Evolutionary conservation across 2,113 vertebrate genomes (phyloP), one percentile per base, ranked within the genome.

Genomic region (Gobius niger): DNA sequence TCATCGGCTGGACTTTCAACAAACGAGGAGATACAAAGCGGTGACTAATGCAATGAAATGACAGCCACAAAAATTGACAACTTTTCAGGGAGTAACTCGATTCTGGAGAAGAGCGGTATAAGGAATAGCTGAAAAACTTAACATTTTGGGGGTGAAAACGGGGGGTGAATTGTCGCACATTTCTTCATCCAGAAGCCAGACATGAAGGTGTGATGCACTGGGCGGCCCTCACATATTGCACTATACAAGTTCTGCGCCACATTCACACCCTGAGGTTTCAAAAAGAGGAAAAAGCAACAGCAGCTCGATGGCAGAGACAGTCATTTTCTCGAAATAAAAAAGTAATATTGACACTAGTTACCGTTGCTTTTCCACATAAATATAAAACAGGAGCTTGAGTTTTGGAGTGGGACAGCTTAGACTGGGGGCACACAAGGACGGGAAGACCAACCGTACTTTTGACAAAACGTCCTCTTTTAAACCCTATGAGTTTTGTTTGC

Each of bases 301-400:
- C 81, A 86, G 85, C 88, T 87, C 81, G 83, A 80, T 84, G 86
- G 82, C 82, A 87, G 87, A 90, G 75, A 82, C 82, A 86, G 86
- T 82, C 67, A 64, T 81, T 69, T 81, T 78, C 73, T 71, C 47
- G 41, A 47, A 7, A 16, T 52, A 68, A 62, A 19, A 15, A 0
- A 8, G 0, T 60, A n/a, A 42, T 54, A 42, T 42, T 15, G 42
- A 34, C 16, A 60, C 42, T 44, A n/a, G 40, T 77, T 84, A 87
- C 85, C 79, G 82, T 90, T 84, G 70, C 73, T 84, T 81, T 83
- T 47, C 16, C 78, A 79, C 41, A 69, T 75, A 75, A 85, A 72
- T 73, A 81, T 68, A 56, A n/a, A 76, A 68, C 68, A 64, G 69
- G 47, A 63, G 49, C 15, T 50, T 47, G 46, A 49, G 60, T 67